Conservation (phyloP, 2,888 invertebrate species). For the Ptychoptera albimana region DNA sequence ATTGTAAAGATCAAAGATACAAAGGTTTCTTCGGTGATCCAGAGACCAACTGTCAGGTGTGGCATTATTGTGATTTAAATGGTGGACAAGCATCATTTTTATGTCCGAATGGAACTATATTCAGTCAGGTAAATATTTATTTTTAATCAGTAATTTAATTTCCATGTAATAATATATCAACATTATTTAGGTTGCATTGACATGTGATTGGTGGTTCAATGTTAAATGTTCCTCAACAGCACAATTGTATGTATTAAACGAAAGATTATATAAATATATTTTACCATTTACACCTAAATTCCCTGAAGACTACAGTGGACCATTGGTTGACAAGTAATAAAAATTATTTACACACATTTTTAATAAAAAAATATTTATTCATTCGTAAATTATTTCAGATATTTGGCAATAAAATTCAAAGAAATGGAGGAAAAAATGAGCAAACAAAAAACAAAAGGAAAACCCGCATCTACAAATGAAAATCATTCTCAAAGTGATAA, state of each 20-base stretch:
- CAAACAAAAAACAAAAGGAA: conserved; percentile 45
- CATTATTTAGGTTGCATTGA: conserved; percentile 45
- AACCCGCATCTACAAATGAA: conserved; percentile 19
- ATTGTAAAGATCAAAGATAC: conserved; percentile 71
- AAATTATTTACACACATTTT: not conserved
- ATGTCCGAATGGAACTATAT: conserved; percentile 81
- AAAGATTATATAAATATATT: conserved; percentile 76
- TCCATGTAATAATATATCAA: not conserved
- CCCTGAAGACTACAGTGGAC: conserved; percentile 79
- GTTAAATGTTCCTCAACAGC: conserved; percentile 70
- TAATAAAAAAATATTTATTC: not conserved
- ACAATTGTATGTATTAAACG: conserved; percentile 75
- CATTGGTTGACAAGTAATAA: conserved; percentile 66
- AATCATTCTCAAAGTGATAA: conserved; percentile 19
- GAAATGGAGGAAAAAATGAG: conserved; percentile 73
- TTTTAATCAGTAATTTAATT: not conserved
- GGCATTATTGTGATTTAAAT: conserved; percentile 85
- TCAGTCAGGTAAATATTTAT: conserved; percentile 44
- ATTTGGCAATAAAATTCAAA: conserved; percentile 66
- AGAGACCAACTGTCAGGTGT: conserved; percentile 75
- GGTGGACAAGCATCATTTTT: conserved; percentile 81
- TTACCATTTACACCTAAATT: conserved; percentile 74
- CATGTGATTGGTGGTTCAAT: conserved; percentile 90
- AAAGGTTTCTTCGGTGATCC: conserved; percentile 85
- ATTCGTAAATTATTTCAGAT: conserved; percentile 34